Percentiles rank a stretch among this genome's conserved stretches.
Evolutionary conservation across 2,113 vertebrate species (phyloP).

Genomic region (Pelvicachromis taeniatus): DNA sequence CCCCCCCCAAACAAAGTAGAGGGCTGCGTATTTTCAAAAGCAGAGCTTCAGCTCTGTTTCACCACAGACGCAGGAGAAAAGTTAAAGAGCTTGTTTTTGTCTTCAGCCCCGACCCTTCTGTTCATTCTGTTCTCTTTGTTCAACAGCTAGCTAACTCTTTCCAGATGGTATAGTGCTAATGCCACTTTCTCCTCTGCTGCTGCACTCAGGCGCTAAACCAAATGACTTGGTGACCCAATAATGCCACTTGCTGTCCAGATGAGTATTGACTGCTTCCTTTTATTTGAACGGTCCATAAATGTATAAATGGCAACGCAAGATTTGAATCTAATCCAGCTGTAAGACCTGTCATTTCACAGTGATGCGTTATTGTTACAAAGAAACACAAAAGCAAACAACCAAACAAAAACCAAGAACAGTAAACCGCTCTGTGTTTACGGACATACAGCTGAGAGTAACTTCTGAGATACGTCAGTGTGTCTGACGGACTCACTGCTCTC

Average conservation of each 20-base stretch:
- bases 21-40: neutral
- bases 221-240: neutral
- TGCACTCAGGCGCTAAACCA: neutral
- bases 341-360: neutral
- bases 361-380: neutral
- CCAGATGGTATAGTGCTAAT: neutral
- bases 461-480: neutral
- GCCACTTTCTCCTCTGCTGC: neutral
- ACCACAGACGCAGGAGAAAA: neutral
- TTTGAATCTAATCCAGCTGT: neutral
- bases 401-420: neutral
- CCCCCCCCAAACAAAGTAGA: neutral
- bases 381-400: neutral
- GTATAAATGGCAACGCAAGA: neutral
- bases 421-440: neutral
- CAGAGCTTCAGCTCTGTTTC: neutral
- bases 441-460: neutral
- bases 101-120: neutral
- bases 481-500: neutral
- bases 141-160: slow-evolving; percentile 3
- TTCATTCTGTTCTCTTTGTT: neutral
- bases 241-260: neutral
- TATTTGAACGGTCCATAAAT: neutral
- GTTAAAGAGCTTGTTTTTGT: neutral
- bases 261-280: neutral